Evolutionary conservation across 2,888 invertebrate genomes (phyloP), one percentile per base, ranked within the genome.

Genomic region (Polymixis flavicincta): DNA sequence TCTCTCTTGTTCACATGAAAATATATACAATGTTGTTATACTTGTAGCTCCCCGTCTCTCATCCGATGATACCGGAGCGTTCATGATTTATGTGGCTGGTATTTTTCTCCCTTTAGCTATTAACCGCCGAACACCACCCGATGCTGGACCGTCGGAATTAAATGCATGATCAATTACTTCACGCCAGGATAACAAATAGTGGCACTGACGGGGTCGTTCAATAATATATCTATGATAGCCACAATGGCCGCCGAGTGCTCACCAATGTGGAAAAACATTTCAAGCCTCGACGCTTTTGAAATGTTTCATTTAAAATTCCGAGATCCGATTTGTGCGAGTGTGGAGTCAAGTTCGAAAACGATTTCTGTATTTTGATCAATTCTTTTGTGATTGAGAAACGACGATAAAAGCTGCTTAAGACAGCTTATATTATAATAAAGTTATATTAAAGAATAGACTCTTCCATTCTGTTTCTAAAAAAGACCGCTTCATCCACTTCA

Each of bases 111-210:
- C 42, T 54, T 37, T 19, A 17, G 50, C 74, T 68, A 72, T 74
- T 63, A 71, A 57, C 59, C 48, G 55, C n/a, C 25, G 28, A 60
- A 37, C 42, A 32, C 69, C 22, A 71, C 55, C 50, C 65, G 61
- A 70, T 55, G 65, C 61, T 71, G 71, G 59, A 57, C n/a, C 57
- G 69, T 59, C 55, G 22, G 32, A 69, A 80, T 80, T 71, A 57
- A 82, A 84, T 75, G 60, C 71, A 70, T 75, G 80, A 84, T 75
- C 75, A 71, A 74, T 82, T 80, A 80, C 75, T 80, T 66, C 45
- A 66, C 55, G 68, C 64, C 60, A 22, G 57, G 67, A 28, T 74
- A 64, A 73, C 61, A 69, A 61, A 74, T 82, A 60, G 61, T 54
- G 11, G 42, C 54, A 60, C 22, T 54, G 68, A 83, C 61, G 50